Evolutionary conservation across 2,888 invertebrate genomes (phyloP).

Genomic region (Drosophila incognita): DNA sequence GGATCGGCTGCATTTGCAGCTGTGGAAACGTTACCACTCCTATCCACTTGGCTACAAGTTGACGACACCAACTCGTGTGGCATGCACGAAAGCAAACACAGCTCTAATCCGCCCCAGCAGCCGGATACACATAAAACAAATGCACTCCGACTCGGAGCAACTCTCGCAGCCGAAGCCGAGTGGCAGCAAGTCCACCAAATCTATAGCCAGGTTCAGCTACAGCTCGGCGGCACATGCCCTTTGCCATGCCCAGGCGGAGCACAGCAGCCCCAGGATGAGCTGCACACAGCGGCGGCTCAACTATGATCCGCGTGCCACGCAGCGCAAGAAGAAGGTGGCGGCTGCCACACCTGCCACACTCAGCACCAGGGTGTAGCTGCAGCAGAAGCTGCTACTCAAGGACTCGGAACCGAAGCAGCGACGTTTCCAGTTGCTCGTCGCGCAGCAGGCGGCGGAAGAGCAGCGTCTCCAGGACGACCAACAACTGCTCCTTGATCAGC

Average conservation of each 20-base stretch:
- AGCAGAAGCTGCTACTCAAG: constrained; percentile 17
- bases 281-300: constrained; percentile 51
- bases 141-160: neutral
- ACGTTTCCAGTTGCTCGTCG: constrained; percentile 37
- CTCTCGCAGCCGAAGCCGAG: neutral
- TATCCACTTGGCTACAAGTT: neutral
- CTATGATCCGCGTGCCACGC: constrained; percentile 54
- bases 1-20: constrained; percentile 21
- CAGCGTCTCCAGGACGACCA: constrained; percentile 51
- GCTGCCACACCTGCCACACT: neutral
- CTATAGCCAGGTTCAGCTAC: neutral
- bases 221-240: constrained; percentile 39
- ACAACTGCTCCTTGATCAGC: constrained; percentile 44
- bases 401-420: constrained; percentile 41
- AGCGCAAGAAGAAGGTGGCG: constrained; percentile 2
- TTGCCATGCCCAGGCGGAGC: constrained; percentile 38
- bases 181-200: neutral
- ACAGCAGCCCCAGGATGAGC: constrained; percentile 25
- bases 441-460: constrained; percentile 50
- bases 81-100: neutral
- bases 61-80: neutral
- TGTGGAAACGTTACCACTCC: constrained; percentile 43
- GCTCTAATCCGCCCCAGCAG: neutral
- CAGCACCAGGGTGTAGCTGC: constrained; percentile 2
- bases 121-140: constrained; percentile 29